These are phyloP conservation scores for Protobothrops mucrosquamatus DNA, from an alignment of 2,113 vertebrate genomes.

Conservation along the genomic window DNA sequence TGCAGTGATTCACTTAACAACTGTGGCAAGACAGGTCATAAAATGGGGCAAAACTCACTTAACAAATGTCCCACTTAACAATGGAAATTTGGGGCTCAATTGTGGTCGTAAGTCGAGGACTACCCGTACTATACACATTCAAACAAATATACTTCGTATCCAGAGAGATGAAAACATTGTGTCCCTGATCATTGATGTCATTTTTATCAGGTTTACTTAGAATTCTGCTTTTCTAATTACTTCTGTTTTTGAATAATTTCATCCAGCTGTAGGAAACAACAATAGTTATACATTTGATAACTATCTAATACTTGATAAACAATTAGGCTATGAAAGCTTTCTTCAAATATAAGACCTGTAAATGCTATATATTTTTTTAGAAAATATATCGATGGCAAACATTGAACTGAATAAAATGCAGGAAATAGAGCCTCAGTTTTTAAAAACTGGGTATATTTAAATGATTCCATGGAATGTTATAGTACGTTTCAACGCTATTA, in stretches of 20 bases:
- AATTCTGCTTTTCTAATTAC: background rate
- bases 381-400: background rate
- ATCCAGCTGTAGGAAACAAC: background rate
- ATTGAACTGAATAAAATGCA: background rate
- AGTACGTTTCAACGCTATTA: background rate
- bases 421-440: background rate
- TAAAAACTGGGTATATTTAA: background rate
- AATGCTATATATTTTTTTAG: background rate
- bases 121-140: background rate
- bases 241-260: background rate
- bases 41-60: too few relatives aligned
- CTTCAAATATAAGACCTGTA: background rate
- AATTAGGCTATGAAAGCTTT: constrained; percentile 10
- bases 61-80: too few relatives aligned
- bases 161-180: constrained; percentile 2
- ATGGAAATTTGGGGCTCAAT: too few relatives aligned
- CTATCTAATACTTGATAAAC: background rate
- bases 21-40: too few relatives aligned
- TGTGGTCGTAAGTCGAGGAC: too few relatives aligned
- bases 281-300: constrained; percentile 36
- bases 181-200: background rate
- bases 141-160: background rate
- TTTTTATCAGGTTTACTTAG: background rate
- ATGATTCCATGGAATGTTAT: background rate
- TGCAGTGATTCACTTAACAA: too few relatives aligned